These are phyloP conservation scores for Callosobruchus maculatus DNA, from an alignment of 2,888 invertebrate species.

Conservation along the genomic window DNA sequence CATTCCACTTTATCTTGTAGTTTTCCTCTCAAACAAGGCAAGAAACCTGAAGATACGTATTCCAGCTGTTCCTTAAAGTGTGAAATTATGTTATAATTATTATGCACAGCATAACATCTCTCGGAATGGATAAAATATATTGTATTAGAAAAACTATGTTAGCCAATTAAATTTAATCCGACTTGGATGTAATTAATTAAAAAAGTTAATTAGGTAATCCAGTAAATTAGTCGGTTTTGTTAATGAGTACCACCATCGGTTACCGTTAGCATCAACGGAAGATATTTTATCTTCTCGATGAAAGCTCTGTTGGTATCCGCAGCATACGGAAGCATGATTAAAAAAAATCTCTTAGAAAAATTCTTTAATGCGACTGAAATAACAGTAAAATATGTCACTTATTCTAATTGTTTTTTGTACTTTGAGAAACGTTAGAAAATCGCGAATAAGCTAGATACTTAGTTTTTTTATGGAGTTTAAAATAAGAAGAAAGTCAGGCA, in stretches of 20 bases:
- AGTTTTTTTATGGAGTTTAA: too few relatives aligned
- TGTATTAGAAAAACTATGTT: background rate
- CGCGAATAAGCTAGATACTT: too few relatives aligned
- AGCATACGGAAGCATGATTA: too few relatives aligned
- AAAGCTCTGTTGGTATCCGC: background rate
- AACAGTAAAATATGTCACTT: too few relatives aligned
- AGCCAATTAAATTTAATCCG: background rate
- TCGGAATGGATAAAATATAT: background rate
- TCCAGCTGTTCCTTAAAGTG: background rate
- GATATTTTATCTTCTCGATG: background rate
- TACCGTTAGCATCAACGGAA: background rate
- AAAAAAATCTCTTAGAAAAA: background rate
- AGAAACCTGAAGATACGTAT: background rate
- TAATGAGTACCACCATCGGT: background rate
- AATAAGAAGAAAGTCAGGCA: too few relatives aligned
- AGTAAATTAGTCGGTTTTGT: background rate
- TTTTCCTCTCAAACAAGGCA: too few relatives aligned
- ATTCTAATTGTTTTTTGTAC: too few relatives aligned
- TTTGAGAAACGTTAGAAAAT: too few relatives aligned
- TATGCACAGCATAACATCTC: background rate
- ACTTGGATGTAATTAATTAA: background rate
- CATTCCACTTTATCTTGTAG: too few relatives aligned
- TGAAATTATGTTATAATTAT: background rate
- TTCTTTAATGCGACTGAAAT: too few relatives aligned
- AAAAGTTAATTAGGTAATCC: background rate